Percentiles rank a stretch among this genome's conserved stretches.
phyloP scores from a whole-genome alignment of 2,113 vertebrate species.

The Electrona antarctica region DNA sequence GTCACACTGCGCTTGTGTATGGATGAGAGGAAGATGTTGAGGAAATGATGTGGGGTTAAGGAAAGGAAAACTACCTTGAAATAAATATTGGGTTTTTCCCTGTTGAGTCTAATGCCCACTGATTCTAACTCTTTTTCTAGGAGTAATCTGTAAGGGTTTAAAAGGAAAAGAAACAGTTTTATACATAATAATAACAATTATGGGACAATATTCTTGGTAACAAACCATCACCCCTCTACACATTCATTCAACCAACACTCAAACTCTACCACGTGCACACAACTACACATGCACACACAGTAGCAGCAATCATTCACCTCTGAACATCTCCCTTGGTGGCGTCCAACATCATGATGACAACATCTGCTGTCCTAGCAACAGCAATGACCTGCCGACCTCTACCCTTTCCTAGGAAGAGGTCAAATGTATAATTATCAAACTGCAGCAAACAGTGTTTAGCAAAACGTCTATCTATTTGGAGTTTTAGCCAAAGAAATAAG shows the following conservation, averaged over 20 bases:
- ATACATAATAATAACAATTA: background rate
- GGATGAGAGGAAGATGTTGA: background rate
- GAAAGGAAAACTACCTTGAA: conserved; percentile 88
- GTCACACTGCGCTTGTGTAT: too few relatives aligned
- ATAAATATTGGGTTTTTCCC: conserved; percentile 95
- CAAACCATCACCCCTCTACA: background rate
- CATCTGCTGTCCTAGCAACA: conserved; percentile 94
- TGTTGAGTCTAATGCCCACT: conserved; percentile 95
- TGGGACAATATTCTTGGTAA: background rate
- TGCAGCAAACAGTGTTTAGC: background rate
- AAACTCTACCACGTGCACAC: background rate
- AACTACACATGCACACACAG: conserved; percentile 21
- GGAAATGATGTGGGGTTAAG: background rate
- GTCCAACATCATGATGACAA: conserved; percentile 99
- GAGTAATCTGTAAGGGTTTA: conserved; percentile 77
- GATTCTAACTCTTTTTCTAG: conserved; percentile 97
- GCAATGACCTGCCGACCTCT: conserved; percentile 97
- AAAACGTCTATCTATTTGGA: background rate
- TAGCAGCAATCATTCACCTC: conserved; percentile 72
- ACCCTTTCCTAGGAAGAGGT: conserved; percentile 86
- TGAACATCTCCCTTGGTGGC: conserved; percentile 98
- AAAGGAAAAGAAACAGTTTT: conserved; percentile 5
- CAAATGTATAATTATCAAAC: conserved; percentile 10
- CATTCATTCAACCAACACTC: too few relatives aligned
- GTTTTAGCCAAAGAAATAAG: background rate